Conservation (phyloP, 2,797 vertebrate genomes). For the Neosilurus hyrtlii region DNA sequence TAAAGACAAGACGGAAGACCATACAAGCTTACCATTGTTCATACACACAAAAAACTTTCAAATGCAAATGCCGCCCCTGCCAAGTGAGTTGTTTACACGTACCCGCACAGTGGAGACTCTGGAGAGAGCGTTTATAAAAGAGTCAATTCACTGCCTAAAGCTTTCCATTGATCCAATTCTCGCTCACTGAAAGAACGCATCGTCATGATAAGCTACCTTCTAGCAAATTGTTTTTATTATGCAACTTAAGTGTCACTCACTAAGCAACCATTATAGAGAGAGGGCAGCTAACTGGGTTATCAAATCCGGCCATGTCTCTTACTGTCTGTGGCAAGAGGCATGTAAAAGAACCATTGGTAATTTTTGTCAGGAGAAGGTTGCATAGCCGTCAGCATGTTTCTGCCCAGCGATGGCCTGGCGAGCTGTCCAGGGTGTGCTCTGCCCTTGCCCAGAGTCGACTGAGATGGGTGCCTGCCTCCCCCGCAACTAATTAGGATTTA, state of each 20-base stretch:
- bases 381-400: no score
- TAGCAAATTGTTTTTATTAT: constrained; percentile 28
- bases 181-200: neutral
- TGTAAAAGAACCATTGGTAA: no score
- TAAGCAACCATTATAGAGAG: constrained; percentile 7
- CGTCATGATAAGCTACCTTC: constrained; percentile 30
- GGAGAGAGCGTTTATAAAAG: constrained; percentile 21
- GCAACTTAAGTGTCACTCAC: neutral
- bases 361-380: no score
- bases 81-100: constrained; percentile 40
- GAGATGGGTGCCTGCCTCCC: no score
- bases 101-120: constrained; percentile 4
- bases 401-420: no score
- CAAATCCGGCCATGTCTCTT: no score
- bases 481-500: no score
- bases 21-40: neutral
- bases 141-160: constrained; percentile 21
- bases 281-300: no score
- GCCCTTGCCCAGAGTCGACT: no score
- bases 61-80: constrained; percentile 10
- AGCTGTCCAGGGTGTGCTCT: no score
- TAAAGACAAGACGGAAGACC: constrained; percentile 13
- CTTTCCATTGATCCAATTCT: constrained; percentile 37
- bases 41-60: neutral
- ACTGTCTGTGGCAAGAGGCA: no score